Conservation (phyloP, 2,797 vertebrate genomes). For the Tokudaia muenninki region DNA sequence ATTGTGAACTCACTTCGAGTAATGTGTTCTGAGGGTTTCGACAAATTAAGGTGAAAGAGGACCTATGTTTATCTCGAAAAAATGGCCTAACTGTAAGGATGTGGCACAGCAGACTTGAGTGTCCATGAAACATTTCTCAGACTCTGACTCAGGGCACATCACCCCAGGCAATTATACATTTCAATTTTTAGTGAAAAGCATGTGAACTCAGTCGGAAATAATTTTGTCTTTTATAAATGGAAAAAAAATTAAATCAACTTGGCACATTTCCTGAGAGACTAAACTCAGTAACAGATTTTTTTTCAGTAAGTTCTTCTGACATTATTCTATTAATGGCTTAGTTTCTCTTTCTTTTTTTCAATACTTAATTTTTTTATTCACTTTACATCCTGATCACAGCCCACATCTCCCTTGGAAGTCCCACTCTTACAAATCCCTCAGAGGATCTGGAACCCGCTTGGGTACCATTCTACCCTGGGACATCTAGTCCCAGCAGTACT, state of each 20-base stretch:
- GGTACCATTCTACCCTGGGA: not conserved
- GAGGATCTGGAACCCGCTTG: not conserved
- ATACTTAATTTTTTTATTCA: not conserved
- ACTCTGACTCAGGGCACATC: not conserved
- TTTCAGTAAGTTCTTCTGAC: conserved; percentile 9
- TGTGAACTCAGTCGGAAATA: conserved; percentile 47
- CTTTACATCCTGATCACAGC: not conserved
- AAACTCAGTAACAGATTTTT: not conserved
- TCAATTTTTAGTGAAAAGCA: not conserved
- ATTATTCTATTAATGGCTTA: not conserved
- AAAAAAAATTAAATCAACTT: conserved; percentile 46
- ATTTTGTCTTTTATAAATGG: not conserved
- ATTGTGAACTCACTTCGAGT: not conserved
- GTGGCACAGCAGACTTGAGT: not conserved
- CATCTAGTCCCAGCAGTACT: not conserved
- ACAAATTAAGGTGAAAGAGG: not conserved
- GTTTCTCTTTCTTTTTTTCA: not conserved
- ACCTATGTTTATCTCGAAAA: conserved; percentile 39
- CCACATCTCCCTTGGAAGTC: not conserved
- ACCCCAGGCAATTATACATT: not conserved
- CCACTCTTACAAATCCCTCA: not conserved
- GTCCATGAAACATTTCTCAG: conserved; percentile 34
- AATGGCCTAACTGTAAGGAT: not conserved
- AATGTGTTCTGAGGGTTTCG: not conserved
- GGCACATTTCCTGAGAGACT: not conserved